Percentiles rank a stretch among this genome's conserved stretches.
Conservation (phyloP, 2,113 vertebrate genomes). For the Scophthalmus maximus region DNA sequence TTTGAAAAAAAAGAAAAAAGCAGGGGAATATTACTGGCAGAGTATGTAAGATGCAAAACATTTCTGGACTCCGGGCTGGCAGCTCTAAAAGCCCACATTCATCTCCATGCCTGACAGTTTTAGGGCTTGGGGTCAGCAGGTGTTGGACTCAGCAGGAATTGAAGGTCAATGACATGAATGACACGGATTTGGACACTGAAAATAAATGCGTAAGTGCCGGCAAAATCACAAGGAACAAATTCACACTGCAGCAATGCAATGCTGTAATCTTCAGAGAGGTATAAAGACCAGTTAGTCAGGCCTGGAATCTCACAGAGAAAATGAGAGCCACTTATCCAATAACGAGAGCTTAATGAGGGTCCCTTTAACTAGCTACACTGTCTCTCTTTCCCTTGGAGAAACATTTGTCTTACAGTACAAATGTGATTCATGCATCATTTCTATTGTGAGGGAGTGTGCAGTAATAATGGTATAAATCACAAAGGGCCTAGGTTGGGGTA, state of each 20-base stretch:
- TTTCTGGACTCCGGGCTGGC: slow-evolving; percentile 79
- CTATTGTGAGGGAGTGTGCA: slow-evolving; percentile 79
- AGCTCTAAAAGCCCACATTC: slow-evolving; percentile 72
- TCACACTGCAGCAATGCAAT: slow-evolving; percentile 52
- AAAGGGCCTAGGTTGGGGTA: slow-evolving; percentile 76
- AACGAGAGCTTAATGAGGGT: slow-evolving; percentile 85
- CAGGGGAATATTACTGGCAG: slow-evolving; percentile 87
- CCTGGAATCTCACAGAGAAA: slow-evolving; percentile 81
- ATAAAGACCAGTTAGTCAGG: slow-evolving; percentile 81
- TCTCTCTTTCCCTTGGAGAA: slow-evolving; percentile 79
- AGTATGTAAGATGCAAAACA: slow-evolving; percentile 90
- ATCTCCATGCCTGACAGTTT: slow-evolving; percentile 76
- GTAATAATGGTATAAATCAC: slow-evolving; percentile 84
- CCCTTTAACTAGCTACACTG: slow-evolving; percentile 82
- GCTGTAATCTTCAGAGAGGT: slow-evolving; percentile 78
- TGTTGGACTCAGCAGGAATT: slow-evolving; percentile 78
- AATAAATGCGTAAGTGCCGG: slow-evolving; percentile 69
- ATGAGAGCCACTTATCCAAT: slow-evolving; percentile 86
- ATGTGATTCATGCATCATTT: slow-evolving; percentile 84
- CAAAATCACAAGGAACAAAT: slow-evolving; percentile 75
- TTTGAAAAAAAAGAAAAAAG: slow-evolving; percentile 82
- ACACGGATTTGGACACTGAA: slow-evolving; percentile 69
- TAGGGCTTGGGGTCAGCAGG: slow-evolving; percentile 75
- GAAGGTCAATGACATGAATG: slow-evolving; percentile 79
- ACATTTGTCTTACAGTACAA: slow-evolving; percentile 83